Evolutionary conservation across 2,888 invertebrate genomes (phyloP), one percentile per base, ranked within the genome.

Genomic region (Notocelia uddmanniana): DNA sequence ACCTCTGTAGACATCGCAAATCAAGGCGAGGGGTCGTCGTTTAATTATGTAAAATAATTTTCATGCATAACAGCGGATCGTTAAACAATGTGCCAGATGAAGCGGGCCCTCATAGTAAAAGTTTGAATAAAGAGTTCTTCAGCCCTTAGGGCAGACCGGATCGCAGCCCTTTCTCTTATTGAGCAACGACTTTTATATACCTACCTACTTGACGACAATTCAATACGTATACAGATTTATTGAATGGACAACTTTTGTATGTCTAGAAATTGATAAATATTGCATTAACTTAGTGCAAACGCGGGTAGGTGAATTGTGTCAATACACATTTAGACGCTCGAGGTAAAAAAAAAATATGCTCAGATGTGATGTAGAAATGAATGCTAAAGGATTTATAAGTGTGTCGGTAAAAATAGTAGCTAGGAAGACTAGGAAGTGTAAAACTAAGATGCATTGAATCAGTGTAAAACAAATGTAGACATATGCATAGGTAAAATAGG

Each of bases 41-140:
- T 92, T 92, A 92, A 92, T 92, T 91, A 93, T 93, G 92, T 89
- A 91, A 93, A 93, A 92, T 92, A 87, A 90, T 89, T 90, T 86
- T 89, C 89, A 89, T 91, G 89, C 90, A 89, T 89, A 89, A 85
- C 85, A 86, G 90, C 87, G 86, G 88, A 87, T 85, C 84, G 81
- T 87, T 86, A 88, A 91, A 92, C 90, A 92, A 92, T 87, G 86
- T 86, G 85, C 85, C 90, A 89, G 90, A 89, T 91, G 90, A 87
- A 80, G 76, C 80, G 79, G 80, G 85, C 87, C 87, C 86, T 86
- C 87, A 84, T 83, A 85, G 82, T 77, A 81, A 88, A 90, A 91
- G 85, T 90, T 91, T 87, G 83, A 84, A 89, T 87, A 83, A 83
- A 83, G 87, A 89, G 86, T 84, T 83, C 80, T 82, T 85, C 79